A percentile compares a stretch with the other conserved stretches of the same genome.
These are phyloP conservation scores for Megaceryle alcyon DNA, from an alignment of 2,797 vertebrate genomes.

Conservation along the genomic window DNA sequence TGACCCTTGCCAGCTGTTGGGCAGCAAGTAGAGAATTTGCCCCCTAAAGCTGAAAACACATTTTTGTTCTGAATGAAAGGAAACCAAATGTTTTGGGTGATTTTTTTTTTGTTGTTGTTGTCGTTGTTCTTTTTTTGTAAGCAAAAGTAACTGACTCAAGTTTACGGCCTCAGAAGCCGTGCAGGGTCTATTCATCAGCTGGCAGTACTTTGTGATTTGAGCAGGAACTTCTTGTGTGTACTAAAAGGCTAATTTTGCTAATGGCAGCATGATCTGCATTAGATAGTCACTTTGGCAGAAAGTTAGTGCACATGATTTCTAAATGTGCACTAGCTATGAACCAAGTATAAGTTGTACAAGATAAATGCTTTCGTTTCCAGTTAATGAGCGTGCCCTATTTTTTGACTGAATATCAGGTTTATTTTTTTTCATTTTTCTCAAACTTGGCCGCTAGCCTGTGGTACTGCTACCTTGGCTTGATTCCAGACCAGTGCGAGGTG, in stretches of 20 bases:
- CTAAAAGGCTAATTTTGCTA: slow-evolving; percentile 35
- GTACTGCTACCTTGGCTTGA: slow-evolving; percentile 16
- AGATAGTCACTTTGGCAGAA: background rate
- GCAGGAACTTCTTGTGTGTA: background rate
- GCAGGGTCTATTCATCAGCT: background rate
- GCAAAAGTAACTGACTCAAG: slow-evolving; percentile 5
- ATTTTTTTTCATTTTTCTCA: slow-evolving; percentile 23
- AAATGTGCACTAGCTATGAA: background rate
- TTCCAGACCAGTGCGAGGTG: slow-evolving; percentile 13
- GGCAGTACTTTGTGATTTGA: slow-evolving; percentile 19
- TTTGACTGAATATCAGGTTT: slow-evolving; percentile 37
- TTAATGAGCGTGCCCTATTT: background rate
- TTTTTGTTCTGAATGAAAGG: background rate
- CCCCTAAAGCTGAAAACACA: background rate
- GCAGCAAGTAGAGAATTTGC: background rate
- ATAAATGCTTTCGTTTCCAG: background rate
- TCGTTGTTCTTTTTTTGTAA: background rate
- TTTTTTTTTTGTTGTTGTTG: too few species aligned
- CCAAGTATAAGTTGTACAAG: background rate
- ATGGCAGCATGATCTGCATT: background rate
- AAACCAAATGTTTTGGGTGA: background rate
- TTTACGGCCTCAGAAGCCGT: background rate
- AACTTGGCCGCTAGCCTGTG: slow-evolving; percentile 36
- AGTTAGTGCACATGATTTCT: background rate
- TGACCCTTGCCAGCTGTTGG: background rate